A percentile compares a stretch with the other conserved stretches of the same genome.
These are phyloP conservation scores for Lydus trimaculatus DNA, from an alignment of 2,888 invertebrate genomes.

Conservation along the genomic window DNA sequence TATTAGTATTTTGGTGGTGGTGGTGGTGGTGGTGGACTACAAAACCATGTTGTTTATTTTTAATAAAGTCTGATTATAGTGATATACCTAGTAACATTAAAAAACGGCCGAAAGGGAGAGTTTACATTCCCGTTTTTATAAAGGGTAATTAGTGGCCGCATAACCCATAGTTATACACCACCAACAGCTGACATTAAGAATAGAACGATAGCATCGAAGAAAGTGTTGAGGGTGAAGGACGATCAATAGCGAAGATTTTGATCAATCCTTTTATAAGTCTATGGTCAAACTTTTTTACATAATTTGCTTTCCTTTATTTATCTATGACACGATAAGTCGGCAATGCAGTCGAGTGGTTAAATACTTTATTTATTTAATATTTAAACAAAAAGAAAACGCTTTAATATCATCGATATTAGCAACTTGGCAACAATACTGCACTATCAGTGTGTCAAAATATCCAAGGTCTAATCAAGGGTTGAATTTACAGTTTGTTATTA, in stretches of 20 bases:
- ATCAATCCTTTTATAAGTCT: neutral
- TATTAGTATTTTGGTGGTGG: neutral
- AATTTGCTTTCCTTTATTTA: neutral
- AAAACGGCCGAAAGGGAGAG: neutral
- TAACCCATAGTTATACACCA: neutral
- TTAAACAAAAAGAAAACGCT: no score
- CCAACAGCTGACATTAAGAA: conserved; percentile 12
- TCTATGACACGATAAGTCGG: neutral
- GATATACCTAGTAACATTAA: no score
- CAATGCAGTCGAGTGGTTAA: neutral
- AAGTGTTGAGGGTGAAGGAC: conserved; percentile 11
- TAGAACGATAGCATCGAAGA: conserved; percentile 9
- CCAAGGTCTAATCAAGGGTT: neutral
- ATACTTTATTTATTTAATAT: no score
- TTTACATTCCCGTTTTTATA: neutral
- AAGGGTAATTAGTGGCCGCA: neutral
- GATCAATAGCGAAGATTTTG: conserved; percentile 10
- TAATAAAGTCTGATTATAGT: neutral
- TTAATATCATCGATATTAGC: neutral
- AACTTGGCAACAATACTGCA: neutral
- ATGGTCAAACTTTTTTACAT: conserved; percentile 4
- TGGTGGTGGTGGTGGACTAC: no score
- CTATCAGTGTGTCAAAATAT: neutral
- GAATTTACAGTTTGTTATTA: neutral
- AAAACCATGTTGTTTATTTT: no score